Percentiles rank a stretch among this genome's conserved stretches.
Evolutionary conservation across 2,888 invertebrate species (phyloP).

Genomic region (Sminthurinus aureus): DNA sequence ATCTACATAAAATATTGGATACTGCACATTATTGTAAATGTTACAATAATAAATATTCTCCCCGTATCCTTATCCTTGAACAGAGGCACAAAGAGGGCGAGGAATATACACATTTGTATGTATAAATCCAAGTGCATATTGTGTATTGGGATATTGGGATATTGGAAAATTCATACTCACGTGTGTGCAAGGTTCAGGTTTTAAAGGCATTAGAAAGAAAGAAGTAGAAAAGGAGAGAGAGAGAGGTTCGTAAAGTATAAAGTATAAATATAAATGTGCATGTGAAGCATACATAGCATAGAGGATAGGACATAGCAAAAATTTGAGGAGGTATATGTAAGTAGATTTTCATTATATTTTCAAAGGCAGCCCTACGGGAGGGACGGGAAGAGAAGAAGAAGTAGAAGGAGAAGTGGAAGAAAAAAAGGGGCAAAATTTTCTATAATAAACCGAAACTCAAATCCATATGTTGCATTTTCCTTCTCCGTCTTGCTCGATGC

Average conservation of each 20-base stretch:
- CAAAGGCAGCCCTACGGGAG: constrained; percentile 32
- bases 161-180: constrained; percentile 6
- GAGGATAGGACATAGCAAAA: too few relatives aligned
- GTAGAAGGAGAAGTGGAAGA: background rate
- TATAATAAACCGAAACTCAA: constrained; percentile 43
- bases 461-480: constrained; percentile 31
- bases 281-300: too few relatives aligned
- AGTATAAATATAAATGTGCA: too few relatives aligned
- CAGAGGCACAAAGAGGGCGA: too few relatives aligned
- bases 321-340: too few relatives aligned
- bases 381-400: constrained; percentile 6
- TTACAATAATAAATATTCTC: background rate
- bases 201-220: too few relatives aligned
- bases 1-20: background rate
- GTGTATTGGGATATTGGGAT: too few relatives aligned
- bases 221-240: too few relatives aligned
- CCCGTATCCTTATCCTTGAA: too few relatives aligned
- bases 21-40: background rate
- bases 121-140: too few relatives aligned
- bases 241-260: too few relatives aligned
- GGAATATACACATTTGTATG: too few relatives aligned
- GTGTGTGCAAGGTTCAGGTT: background rate
- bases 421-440: constrained; percentile 30
- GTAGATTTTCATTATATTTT: constrained; percentile 23
- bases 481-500: background rate